Conservation (phyloP, 1,140 invertebrate genomes). For the Maconellicoccus hirsutus region DNA sequence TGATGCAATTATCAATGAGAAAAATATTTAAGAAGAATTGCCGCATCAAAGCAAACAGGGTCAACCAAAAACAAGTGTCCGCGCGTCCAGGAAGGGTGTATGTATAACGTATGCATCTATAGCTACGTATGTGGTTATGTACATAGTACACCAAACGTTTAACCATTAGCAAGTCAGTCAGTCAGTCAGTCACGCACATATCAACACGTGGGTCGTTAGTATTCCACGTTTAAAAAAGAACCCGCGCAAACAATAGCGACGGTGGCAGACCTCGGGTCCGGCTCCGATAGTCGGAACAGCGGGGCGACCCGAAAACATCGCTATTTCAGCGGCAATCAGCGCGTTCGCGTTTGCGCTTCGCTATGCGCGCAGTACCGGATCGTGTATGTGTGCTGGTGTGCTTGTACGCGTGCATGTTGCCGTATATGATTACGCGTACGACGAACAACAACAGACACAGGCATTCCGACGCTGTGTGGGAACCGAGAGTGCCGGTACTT, state of each 20-base stretch:
- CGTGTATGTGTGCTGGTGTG: background rate
- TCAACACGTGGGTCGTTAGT: conserved; percentile 21
- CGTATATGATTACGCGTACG: background rate
- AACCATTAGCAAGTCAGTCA: too few species aligned
- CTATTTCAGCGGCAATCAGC: background rate
- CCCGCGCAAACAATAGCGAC: background rate
- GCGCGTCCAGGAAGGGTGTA: conserved; percentile 10
- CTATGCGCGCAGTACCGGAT: too few species aligned
- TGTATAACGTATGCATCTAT: too few species aligned
- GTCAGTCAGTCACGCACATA: conserved; percentile 17
- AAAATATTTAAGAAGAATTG: too few species aligned
- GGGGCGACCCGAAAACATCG: background rate
- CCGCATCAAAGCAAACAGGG: too few species aligned
- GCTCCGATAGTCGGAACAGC: too few species aligned
- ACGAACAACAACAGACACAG: background rate
- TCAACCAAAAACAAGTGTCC: too few species aligned
- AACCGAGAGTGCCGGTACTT: conserved; percentile 17
- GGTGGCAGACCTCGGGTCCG: too few species aligned
- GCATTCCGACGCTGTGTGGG: conserved; percentile 21
- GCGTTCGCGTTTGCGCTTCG: too few species aligned
- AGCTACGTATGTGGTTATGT: background rate
- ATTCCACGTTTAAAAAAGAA: conserved; percentile 3
- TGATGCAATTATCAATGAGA: too few species aligned
- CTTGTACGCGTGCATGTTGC: background rate
- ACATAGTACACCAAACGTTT: too few species aligned